Base-by-base conservation (phyloP, 2,113 vertebrate genomes). In the Erinaceus europaeus region DNA sequence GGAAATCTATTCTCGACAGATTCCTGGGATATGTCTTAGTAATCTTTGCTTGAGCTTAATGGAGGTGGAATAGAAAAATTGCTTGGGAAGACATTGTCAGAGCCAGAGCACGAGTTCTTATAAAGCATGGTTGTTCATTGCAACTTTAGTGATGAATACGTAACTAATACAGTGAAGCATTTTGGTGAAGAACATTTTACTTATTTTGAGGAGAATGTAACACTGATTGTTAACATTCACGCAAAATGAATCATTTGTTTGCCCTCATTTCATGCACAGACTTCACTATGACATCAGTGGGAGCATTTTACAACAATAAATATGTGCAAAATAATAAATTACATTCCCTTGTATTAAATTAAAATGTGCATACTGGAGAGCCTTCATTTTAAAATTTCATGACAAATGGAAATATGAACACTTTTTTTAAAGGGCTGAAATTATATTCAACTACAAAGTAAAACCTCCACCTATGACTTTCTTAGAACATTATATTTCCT, bases 321-420 rank as follows among this genome's bases (percentile, higher is more conserved):
- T 95, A 88, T 92, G 50, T 53, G 55, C 1, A 91, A 88, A 93
- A 55, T 92, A 93, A 93, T 90, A 93, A 95, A 84, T 81, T 44
- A 87, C 42, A 84, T 74, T 95, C 82, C 34, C 40, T 86, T 5
- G 4, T 75, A 82, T 21, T 4, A 93, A 94, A 94, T 87, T 64
- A 79, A 92, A 88, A 91, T 61, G 40, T 79, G 79, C 68, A 42
- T 13, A 67, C 25, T 90, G 90, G 68, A 91, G 11, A 50, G 59
- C 21, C 21, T 89, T 94, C 93, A 90, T 92, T 91, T 95, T 59
- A 95, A 83, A 88, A 87, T 92, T 89, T 91, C 79, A 80, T 91
- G 82, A 90, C 44, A 90, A 94, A 93, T 94, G 55, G 71, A 86
- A 89, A 94, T 86, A 64, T 92, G 67, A 50, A 83, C 40, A 86